Evolutionary conservation across 2,888 invertebrate species (phyloP).

Genomic region (Artemia sinica): DNA sequence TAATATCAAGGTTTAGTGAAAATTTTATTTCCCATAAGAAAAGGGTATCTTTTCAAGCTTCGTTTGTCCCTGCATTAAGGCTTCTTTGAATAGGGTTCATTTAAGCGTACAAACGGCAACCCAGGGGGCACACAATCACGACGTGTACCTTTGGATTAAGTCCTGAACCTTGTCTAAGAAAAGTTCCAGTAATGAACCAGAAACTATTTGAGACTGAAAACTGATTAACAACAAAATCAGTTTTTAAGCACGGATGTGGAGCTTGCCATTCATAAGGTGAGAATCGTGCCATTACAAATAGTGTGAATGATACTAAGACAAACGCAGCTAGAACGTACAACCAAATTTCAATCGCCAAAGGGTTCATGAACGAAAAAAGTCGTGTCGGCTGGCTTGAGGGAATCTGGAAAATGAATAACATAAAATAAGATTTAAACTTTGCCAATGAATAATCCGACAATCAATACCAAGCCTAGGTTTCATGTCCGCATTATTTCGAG

Average conservation of each 20-base stretch:
- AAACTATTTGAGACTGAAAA: slow-evolving; percentile 91
- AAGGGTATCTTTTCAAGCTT: too few species aligned
- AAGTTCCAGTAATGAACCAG: slow-evolving; percentile 90
- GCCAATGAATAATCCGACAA: too few species aligned
- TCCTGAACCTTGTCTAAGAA: slow-evolving; percentile 81
- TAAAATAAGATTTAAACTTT: slow-evolving; percentile 1
- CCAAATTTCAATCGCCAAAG: slow-evolving; percentile 92
- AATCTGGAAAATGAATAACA: slow-evolving; percentile 40
- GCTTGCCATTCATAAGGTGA: slow-evolving; percentile 90
- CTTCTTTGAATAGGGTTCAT: neutral
- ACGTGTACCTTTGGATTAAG: slow-evolving; percentile 59
- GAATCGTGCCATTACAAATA: slow-evolving; percentile 91
- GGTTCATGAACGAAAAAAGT: slow-evolving; percentile 88
- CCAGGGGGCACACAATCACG: neutral
- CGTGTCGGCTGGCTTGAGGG: slow-evolving; percentile 72
- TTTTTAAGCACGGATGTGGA: slow-evolving; percentile 45
- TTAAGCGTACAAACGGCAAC: neutral
- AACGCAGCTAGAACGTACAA: slow-evolving; percentile 83
- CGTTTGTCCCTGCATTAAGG: too few species aligned
- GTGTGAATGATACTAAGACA: slow-evolving; percentile 73
- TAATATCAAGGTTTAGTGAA: too few species aligned
- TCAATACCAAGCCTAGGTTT: too few species aligned
- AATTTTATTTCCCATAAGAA: too few species aligned
- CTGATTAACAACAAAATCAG: slow-evolving; percentile 40
- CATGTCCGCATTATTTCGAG: too few species aligned